Conservation (phyloP, 2,797 vertebrate genomes). For the Pangasius macronema region DNA sequence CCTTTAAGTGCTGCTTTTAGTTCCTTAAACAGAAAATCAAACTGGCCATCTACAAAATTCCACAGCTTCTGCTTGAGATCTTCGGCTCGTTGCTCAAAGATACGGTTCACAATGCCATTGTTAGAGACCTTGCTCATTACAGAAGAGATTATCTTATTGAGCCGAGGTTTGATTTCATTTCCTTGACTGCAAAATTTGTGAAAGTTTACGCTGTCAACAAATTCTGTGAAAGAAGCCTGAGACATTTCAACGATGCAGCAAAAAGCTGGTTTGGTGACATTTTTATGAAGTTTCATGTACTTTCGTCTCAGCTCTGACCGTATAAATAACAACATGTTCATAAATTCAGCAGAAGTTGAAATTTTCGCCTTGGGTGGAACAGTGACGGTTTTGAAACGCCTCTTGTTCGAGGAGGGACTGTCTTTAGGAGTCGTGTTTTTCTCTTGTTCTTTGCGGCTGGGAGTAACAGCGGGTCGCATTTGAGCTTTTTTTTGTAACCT, state of each 20-base stretch:
- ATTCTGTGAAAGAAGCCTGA: constrained; percentile 84
- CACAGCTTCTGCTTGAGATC: constrained; percentile 94
- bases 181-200: constrained; percentile 78
- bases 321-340: constrained; percentile 85
- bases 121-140: constrained; percentile 85
- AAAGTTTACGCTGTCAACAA: constrained; percentile 83
- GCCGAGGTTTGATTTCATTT: constrained; percentile 76
- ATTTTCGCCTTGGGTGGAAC: constrained; percentile 73
- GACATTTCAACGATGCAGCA: constrained; percentile 89
- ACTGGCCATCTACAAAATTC: constrained; percentile 92
- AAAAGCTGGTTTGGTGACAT: constrained; percentile 87
- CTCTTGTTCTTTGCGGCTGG: constrained; percentile 38
- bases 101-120: constrained; percentile 89
- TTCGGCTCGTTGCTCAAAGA: constrained; percentile 88
- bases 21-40: constrained; percentile 89
- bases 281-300: constrained; percentile 97
- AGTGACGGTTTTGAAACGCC: constrained; percentile 74
- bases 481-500: constrained; percentile 54
- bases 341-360: constrained; percentile 80
- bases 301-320: constrained; percentile 86
- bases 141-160: constrained; percentile 81
- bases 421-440: constrained; percentile 34
- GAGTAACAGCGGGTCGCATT: constrained; percentile 44
- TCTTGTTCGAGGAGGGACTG: constrained; percentile 68
- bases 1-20: constrained; percentile 75